phyloP scores from a whole-genome alignment of 2,888 invertebrate genomes.

The Yponomeuta evonymella region DNA sequence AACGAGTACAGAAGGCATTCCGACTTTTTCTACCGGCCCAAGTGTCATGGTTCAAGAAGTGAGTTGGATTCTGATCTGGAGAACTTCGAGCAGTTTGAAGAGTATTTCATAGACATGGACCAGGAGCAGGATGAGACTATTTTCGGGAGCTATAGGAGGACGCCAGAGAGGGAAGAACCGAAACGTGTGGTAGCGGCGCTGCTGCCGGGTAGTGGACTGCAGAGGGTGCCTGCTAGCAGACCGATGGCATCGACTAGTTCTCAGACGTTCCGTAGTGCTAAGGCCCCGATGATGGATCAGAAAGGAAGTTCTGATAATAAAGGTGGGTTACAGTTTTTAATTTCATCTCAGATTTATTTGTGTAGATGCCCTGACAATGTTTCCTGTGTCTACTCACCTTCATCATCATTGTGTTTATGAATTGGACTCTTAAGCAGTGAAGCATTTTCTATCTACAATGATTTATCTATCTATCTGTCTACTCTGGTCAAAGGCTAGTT shows the following conservation, averaged over 20 bases:
- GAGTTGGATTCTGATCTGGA: constrained; percentile 65
- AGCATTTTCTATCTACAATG: too few relatives aligned
- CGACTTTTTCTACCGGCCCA: constrained; percentile 54
- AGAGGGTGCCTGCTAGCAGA: constrained; percentile 48
- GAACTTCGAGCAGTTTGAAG: constrained; percentile 63
- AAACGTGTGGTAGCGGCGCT: constrained; percentile 56
- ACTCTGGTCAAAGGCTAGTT: too few relatives aligned
- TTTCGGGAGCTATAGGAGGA: constrained; percentile 43
- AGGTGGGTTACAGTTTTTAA: constrained; percentile 34
- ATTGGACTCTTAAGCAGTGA: too few relatives aligned
- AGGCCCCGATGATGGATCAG: constrained; percentile 47
- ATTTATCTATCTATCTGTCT: too few relatives aligned
- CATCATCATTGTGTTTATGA: too few relatives aligned
- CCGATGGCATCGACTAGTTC: constrained; percentile 47
- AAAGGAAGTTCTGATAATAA: constrained; percentile 39
- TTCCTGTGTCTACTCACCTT: too few relatives aligned
- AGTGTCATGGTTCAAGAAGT: constrained; percentile 51
- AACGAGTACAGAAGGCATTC: constrained; percentile 49
- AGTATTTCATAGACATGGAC: constrained; percentile 63
- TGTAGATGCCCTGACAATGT: background rate
- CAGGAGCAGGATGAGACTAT: constrained; percentile 53
- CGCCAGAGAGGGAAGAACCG: constrained; percentile 54
- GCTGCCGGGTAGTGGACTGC: constrained; percentile 64
- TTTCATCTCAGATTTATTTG: too few relatives aligned
- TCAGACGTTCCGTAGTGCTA: constrained; percentile 42